Base-by-base conservation (phyloP, 2,888 invertebrate species). In the Empis stercorea region DNA sequence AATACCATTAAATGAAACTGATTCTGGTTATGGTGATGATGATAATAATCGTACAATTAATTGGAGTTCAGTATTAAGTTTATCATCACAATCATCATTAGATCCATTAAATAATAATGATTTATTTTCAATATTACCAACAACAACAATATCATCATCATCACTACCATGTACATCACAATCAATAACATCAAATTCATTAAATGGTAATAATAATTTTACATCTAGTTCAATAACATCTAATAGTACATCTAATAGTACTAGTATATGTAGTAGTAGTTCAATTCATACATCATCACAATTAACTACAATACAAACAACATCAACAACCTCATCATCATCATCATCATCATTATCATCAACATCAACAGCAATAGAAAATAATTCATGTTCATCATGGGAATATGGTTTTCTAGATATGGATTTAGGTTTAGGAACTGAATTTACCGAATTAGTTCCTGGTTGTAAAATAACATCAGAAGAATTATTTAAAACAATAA, bases 61-160 rank as follows among this genome's bases (percentile, higher is more conserved):
- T 72, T 91, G 91, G 91, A 87, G 89, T 65, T 88, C 88, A 44
- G 89, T 91, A 59, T 76, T 91, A 54, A 87, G 86, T 64, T 76
- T 91, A 43, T 85, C 87, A 57, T 86, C 86, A 55, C 87, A 88
- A 63, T 87, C 87, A 51, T 87, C 87, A 64, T 74, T 88, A 48
- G 88, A 88, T 70, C 86, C 87, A 54, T 68, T 82, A 42, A 82
- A 81, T 63, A 82, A 84, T 71, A 86, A 85, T 70, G 86, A 87
- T 72, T 73, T 86, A 56, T 82, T 67, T 42, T 62, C 65, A 47
- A 65, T 64, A 47, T 51, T 65, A 47, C 65, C 65, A 14, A 61
- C 65, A 34, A 57, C 64, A 44, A 62, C 64, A 43, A 59, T 47
- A n/a, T 36, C 63, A 16, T 61, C 66, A 3, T 36, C 63, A 16